Percentiles rank a stretch among this genome's conserved stretches.
Evolutionary conservation across 2,797 vertebrate species (phyloP).

Genomic region (Liparis tanakae): DNA sequence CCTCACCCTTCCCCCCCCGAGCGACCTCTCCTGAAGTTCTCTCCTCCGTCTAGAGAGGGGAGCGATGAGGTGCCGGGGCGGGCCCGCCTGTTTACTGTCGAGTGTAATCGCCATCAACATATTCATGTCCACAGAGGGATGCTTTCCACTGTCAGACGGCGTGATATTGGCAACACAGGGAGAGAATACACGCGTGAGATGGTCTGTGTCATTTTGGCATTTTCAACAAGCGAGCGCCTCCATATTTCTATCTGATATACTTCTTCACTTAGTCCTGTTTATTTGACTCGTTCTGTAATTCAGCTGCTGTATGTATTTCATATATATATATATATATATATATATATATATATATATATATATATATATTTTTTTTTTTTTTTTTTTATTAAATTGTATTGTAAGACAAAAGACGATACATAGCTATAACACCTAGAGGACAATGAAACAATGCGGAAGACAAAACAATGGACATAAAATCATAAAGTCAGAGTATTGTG

Average conservation of each 20-base stretch:
- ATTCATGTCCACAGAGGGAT: slow-evolving; percentile 44
- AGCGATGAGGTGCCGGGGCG: not conserved
- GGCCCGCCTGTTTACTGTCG: slow-evolving; percentile 61
- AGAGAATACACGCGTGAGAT: slow-evolving; percentile 37
- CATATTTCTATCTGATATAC: slow-evolving; percentile 1
- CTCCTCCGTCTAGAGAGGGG: slow-evolving; percentile 11
- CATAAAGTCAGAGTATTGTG: too few species aligned
- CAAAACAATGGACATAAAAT: too few species aligned
- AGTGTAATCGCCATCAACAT: slow-evolving; percentile 70
- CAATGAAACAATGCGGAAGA: too few species aligned
- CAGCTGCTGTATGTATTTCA: slow-evolving; percentile 32
- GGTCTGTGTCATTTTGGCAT: slow-evolving; percentile 23
- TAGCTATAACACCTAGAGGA: too few species aligned
- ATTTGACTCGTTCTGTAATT: slow-evolving; percentile 43
- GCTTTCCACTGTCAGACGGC: slow-evolving; percentile 26
- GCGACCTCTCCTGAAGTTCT: slow-evolving; percentile 19
- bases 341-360: too few species aligned
- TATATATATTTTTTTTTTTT: too few species aligned
- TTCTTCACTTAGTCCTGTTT: not conserved
- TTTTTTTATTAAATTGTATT: too few species aligned
- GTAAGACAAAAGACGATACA: too few species aligned
- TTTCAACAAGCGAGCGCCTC: slow-evolving; percentile 3
- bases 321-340: slow-evolving; percentile 43
- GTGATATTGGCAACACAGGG: slow-evolving; percentile 20
- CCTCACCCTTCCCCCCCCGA: slow-evolving; percentile 6